Evolutionary conservation across 1,140 invertebrate genomes (phyloP), one percentile per base, ranked within the genome.

Genomic region (Drosophila novamexicana): DNA sequence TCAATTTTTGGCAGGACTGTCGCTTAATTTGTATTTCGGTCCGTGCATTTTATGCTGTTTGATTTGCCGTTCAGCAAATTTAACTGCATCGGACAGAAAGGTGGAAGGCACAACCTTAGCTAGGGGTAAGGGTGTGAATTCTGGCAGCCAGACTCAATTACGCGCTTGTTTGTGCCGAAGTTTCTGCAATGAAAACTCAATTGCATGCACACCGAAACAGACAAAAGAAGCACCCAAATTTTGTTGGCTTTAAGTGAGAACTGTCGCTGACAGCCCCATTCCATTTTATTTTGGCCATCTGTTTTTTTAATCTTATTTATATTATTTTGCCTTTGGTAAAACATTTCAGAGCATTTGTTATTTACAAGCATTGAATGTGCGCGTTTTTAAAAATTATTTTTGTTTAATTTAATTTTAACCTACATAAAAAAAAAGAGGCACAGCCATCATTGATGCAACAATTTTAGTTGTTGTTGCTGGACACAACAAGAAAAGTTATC

Each of bases 171-270:
- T 88, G 76, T 62, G 34, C 50, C 67, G 68, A 79, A 83, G 79
- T 79, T 82, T 82, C 66, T 42, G 80, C 80, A 75, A 75, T 82
- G 81, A 83, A 71, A 83, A 79, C 80, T 76, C 57, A 79, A 83
- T 83, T 82, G 57, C 50, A 50, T 81, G 74, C 59, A 37, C 57
- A 52, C 22, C 67, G 58, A 49, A 49, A 40, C 6, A 5, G 34
- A 16, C 9, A 4, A 16, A 10, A 34, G 7, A 45, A 47, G 14
- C 34, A 34, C 14, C 18, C 50, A 57, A 54, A 34, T 36, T 29
- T 6, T 14, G 39, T 45, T 47, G 52, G 50, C 42, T 70, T 75
- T 34, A 75, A 63, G 61, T 49, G 53, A 53, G 57, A n/a, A 59
- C 53, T 71, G 75, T n/a, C 18, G 45, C 7, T 50, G 66, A 76